Evolutionary conservation across 2,797 vertebrate genomes (phyloP).

Genomic region (Sebastes minor): DNA sequence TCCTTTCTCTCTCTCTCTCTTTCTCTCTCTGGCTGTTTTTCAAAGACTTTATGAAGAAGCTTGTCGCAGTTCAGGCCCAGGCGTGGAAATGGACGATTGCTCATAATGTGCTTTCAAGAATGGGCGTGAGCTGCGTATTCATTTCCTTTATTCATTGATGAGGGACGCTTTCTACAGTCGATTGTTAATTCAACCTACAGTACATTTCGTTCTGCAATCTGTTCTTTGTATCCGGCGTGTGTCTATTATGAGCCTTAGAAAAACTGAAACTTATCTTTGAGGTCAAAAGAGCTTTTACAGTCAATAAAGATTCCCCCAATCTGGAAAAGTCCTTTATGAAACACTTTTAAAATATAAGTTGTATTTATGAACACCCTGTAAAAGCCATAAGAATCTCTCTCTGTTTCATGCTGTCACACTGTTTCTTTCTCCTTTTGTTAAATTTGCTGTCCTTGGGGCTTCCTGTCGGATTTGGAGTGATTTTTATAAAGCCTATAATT

Average conservation of each 20-base stretch:
- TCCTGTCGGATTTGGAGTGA: constrained; percentile 45
- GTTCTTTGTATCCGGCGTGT: constrained; percentile 2
- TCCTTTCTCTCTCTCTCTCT: neutral
- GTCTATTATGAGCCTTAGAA: neutral
- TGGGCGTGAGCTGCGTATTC: constrained; percentile 1
- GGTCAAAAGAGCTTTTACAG: constrained; percentile 18
- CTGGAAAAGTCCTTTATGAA: constrained; percentile 20
- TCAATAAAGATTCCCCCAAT: constrained; percentile 7
- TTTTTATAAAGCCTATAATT: constrained; percentile 53
- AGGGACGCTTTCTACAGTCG: neutral
- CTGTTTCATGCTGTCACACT: neutral
- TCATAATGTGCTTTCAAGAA: constrained; percentile 35
- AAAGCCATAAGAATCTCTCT: neutral
- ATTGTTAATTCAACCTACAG: constrained; percentile 21
- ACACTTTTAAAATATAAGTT: constrained; percentile 35
- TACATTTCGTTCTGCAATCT: constrained; percentile 1
- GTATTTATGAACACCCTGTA: constrained; percentile 17
- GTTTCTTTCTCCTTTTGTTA: constrained; percentile 2
- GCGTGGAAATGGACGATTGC: constrained; percentile 37
- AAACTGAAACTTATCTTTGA: constrained; percentile 1
- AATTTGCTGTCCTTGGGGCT: constrained; percentile 3
- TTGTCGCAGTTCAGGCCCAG: constrained; percentile 28
- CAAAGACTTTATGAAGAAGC: constrained; percentile 40
- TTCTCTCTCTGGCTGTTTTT: constrained; percentile 11
- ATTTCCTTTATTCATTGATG: constrained; percentile 20